Base-by-base conservation (phyloP, 2,113 vertebrate genomes). In the Mystacornis crossleyi region DNA sequence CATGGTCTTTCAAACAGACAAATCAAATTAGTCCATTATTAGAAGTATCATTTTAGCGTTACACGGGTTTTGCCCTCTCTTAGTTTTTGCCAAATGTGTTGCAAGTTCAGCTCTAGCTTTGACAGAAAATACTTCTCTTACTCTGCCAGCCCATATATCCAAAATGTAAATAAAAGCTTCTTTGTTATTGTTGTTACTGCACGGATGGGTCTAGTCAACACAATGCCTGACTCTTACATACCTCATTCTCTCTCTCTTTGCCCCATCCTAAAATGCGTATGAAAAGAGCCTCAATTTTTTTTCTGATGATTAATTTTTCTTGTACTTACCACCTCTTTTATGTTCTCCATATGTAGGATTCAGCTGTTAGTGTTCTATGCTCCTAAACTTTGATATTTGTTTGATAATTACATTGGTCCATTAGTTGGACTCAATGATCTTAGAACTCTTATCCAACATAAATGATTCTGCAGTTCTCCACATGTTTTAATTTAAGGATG, bases 41-140 rank as follows among this genome's bases (percentile, higher is more conserved):
- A 81, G 43, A 81, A 43, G 38, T 60, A 19, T 54, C 31, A 53
- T 64, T 85, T 82, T 69, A 60, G 25, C 29, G 4, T 71, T 84
- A 34, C 2, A 0, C 36, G 45, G 3, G 0, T 3, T 54, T 80
- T 60, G 10, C 10, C 12, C 14, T 36, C 10, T 86, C 62, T 73
- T 55, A 57, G 79, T 74, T 74, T 66, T 86, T 79, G 51, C n/a
- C 36, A 61, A 57, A 33, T 65, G 8, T 43, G 12, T 83, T 75
- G 14, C 25, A 74, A 80, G 12, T 53, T 82, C 1, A 1, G 12
- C 57, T 71, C 42, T 42, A 83, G 31, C 50, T 89, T 65, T 66
- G 67, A 51, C 31, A 65, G 29, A 74, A 86, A 72, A 58, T 50
- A 45, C 23, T 18, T 38, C 9, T 51, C 19, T 70, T 74, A 10